phyloP scores from a whole-genome alignment of 2,113 vertebrate species.

The Tyrannus savana region DNA sequence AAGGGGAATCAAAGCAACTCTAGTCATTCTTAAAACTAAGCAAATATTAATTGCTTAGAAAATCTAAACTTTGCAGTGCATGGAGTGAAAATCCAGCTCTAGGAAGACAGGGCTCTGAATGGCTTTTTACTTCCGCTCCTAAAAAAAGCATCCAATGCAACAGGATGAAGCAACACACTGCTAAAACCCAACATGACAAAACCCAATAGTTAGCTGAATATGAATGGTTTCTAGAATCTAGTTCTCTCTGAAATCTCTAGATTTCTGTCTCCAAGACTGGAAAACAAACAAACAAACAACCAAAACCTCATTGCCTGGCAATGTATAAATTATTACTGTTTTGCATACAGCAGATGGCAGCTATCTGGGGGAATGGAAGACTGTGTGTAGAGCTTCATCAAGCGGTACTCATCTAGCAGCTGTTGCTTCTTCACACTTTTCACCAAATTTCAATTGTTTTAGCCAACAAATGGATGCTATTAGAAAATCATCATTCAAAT shows the following conservation, averaged over 20 bases:
- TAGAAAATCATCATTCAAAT: slow-evolving; percentile 43
- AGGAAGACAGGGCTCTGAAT: background rate
- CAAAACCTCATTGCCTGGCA: slow-evolving; percentile 75
- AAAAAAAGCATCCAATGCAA: background rate
- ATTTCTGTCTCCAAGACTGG: slow-evolving; percentile 9
- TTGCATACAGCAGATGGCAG: slow-evolving; percentile 94
- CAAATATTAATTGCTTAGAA: background rate
- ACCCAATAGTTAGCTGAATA: background rate
- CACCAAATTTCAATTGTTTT: slow-evolving; percentile 60
- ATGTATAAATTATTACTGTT: slow-evolving; percentile 85
- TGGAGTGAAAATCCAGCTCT: background rate
- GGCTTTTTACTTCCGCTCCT: background rate
- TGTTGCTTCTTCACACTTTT: slow-evolving; percentile 81
- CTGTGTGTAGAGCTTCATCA: slow-evolving; percentile 69
- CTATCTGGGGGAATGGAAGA: slow-evolving; percentile 81
- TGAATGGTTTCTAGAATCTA: background rate
- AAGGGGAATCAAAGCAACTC: background rate
- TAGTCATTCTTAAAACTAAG: background rate
- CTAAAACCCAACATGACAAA: background rate
- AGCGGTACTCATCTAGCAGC: slow-evolving; percentile 84
- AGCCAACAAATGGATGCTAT: slow-evolving; percentile 28
- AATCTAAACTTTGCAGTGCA: background rate
- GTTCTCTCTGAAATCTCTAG: slow-evolving; percentile 4
- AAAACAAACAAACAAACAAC: slow-evolving; percentile 30
- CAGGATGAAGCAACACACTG: background rate